Evolutionary conservation across 2,888 invertebrate genomes (phyloP).

Genomic region (Ennomos fuscantarius): DNA sequence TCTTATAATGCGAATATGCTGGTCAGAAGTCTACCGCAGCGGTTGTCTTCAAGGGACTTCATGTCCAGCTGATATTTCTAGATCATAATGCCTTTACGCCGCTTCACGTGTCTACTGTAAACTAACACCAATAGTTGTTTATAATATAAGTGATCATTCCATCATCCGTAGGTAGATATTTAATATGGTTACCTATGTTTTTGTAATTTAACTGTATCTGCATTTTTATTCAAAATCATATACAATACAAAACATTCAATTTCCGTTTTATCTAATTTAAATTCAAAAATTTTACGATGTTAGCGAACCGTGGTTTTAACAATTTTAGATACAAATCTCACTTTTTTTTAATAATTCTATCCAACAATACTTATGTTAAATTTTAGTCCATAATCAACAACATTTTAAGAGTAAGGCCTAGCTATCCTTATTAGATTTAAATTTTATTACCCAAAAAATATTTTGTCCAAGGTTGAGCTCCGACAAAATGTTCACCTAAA

Average conservation of each 20-base stretch:
- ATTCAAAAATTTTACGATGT: slow-evolving; percentile 23
- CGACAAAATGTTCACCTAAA: slow-evolving; percentile 44
- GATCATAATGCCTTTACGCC: not conserved
- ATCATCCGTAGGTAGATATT: slow-evolving; percentile 20
- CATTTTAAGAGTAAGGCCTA: slow-evolving; percentile 66
- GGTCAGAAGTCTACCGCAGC: no score
- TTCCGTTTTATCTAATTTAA: not conserved
- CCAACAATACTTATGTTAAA: slow-evolving; percentile 59
- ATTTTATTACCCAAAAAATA: slow-evolving; percentile 50
- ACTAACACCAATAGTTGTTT: slow-evolving; percentile 4
- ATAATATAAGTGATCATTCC: slow-evolving; percentile 15
- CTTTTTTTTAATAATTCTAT: slow-evolving; percentile 30
- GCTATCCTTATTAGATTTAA: slow-evolving; percentile 47
- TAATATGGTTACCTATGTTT: not conserved
- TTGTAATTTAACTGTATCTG: not conserved
- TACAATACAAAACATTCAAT: not conserved
- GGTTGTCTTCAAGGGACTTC: no score
- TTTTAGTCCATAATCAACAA: slow-evolving; percentile 69
- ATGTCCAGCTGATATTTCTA: no score
- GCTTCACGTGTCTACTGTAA: slow-evolving; percentile 3
- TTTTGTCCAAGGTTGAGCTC: slow-evolving; percentile 37
- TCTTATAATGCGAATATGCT: no score
- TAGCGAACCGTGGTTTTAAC: slow-evolving; percentile 45
- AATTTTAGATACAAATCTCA: slow-evolving; percentile 44
- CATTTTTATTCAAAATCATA: slow-evolving; percentile 12